Conservation (phyloP, 2,797 vertebrate species). For the Coranthus polyacanthus region DNA sequence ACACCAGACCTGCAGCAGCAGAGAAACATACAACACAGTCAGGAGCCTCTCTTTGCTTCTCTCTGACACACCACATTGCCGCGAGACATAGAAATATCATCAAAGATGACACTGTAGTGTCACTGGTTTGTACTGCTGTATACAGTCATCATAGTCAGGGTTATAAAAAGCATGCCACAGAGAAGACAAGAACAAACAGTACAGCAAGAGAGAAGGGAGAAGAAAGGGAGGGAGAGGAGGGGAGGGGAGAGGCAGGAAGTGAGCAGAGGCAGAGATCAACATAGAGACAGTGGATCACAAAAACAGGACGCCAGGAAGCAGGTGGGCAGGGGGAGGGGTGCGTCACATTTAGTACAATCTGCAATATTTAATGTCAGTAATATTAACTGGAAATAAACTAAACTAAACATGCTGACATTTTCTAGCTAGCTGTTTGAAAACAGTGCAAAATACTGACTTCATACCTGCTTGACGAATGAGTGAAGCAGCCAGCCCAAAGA, state of each 20-base stretch:
- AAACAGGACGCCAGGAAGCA: constrained; percentile 78
- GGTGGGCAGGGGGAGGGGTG: constrained; percentile 63
- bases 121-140: constrained; percentile 33
- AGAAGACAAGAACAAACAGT: constrained; percentile 77
- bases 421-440: constrained; percentile 62
- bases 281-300: constrained; percentile 76
- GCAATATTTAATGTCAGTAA: not conserved
- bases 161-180: constrained; percentile 79
- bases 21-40: constrained; percentile 67
- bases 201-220: constrained; percentile 25
- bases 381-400: constrained; percentile 51
- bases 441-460: constrained; percentile 51
- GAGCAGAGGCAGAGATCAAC: constrained; percentile 56
- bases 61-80: constrained; percentile 20
- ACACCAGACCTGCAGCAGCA: constrained; percentile 91
- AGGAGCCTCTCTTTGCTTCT: constrained; percentile 47
- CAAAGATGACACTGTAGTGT: constrained; percentile 48
- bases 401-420: constrained; percentile 22
- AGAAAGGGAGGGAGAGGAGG: not conserved
- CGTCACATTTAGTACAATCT: constrained; percentile 44
- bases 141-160: constrained; percentile 37
- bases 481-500: constrained; percentile 77
- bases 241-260: constrained; percentile 10
- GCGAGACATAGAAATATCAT: constrained; percentile 54
- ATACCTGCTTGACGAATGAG: constrained; percentile 78